Conservation (phyloP, 2,797 vertebrate genomes). For the Bradypodion pumilum region DNA sequence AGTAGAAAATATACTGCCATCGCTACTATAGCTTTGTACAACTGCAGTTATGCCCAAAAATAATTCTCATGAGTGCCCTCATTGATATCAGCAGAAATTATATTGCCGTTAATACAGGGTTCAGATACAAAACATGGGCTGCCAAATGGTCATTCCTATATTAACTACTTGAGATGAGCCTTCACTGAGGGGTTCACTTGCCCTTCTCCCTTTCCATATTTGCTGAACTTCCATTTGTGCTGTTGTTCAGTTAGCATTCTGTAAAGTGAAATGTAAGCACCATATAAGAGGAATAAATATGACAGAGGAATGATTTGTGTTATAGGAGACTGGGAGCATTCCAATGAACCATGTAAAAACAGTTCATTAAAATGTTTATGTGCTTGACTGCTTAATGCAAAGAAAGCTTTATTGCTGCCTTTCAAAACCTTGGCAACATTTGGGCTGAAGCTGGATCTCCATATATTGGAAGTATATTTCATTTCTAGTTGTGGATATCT, state of each 20-base stretch:
- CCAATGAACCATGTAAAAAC: slow-evolving; percentile 79
- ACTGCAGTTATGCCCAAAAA: too few relatives aligned
- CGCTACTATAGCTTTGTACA: too few relatives aligned
- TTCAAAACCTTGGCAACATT: slow-evolving; percentile 71
- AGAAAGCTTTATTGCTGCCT: slow-evolving; percentile 77
- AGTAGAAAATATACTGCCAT: too few relatives aligned
- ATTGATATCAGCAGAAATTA: too few relatives aligned
- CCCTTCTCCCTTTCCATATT: slow-evolving; percentile 7
- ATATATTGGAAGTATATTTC: slow-evolving; percentile 60
- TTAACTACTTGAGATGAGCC: not conserved
- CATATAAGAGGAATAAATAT: slow-evolving; percentile 31
- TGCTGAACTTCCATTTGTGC: slow-evolving; percentile 33
- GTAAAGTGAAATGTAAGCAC: slow-evolving; percentile 52
- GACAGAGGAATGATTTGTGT: slow-evolving; percentile 71
- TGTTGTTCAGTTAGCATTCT: slow-evolving; percentile 57
- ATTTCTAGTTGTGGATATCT: slow-evolving; percentile 1
- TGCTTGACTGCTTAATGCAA: slow-evolving; percentile 78
- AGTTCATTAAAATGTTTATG: slow-evolving; percentile 85
- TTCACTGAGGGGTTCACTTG: not conserved
- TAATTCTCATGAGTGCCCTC: too few relatives aligned
- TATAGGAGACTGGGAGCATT: slow-evolving; percentile 70
- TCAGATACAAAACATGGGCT: not conserved
- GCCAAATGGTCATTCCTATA: not conserved
- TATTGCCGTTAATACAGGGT: not conserved
- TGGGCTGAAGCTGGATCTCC: slow-evolving; percentile 60